A percentile compares a stretch with the other conserved stretches of the same genome.
phyloP scores from a whole-genome alignment of 1,140 invertebrate genomes.

The Rhopalosiphum maidis region DNA sequence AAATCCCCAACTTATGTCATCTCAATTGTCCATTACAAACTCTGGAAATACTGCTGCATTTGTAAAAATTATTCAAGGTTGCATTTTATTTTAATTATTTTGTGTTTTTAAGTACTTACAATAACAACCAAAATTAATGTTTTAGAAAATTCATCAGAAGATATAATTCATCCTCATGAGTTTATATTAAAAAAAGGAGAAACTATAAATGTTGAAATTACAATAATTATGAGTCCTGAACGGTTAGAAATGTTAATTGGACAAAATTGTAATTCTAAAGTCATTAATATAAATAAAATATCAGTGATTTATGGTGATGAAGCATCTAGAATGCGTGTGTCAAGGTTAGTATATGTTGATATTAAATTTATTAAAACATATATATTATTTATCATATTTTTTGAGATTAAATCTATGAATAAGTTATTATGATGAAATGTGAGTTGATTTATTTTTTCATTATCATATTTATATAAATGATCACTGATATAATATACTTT shows the following conservation, averaged over 20 bases:
- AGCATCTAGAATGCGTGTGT: constrained; percentile 29
- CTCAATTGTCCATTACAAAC: constrained; percentile 42
- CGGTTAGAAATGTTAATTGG: constrained; percentile 44
- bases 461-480: too few relatives aligned
- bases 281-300: constrained; percentile 48
- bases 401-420: background rate
- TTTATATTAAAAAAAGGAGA: constrained; percentile 38
- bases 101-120: background rate
- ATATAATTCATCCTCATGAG: constrained; percentile 42
- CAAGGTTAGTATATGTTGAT: constrained; percentile 28
- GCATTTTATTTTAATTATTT: constrained; percentile 13
- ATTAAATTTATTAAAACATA: background rate
- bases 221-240: constrained; percentile 43
- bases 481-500: background rate
- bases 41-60: constrained; percentile 54
- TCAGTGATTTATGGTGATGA: constrained; percentile 52
- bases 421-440: background rate
- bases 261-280: constrained; percentile 34
- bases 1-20: constrained; percentile 27
- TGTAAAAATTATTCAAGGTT: constrained; percentile 38
- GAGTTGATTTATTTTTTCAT: background rate
- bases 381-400: background rate
- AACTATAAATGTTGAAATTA: constrained; percentile 9
- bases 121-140: background rate
- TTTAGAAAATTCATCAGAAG: constrained; percentile 37